phyloP scores from a whole-genome alignment of 2,888 invertebrate genomes.

The Sinotaia quadrata region DNA sequence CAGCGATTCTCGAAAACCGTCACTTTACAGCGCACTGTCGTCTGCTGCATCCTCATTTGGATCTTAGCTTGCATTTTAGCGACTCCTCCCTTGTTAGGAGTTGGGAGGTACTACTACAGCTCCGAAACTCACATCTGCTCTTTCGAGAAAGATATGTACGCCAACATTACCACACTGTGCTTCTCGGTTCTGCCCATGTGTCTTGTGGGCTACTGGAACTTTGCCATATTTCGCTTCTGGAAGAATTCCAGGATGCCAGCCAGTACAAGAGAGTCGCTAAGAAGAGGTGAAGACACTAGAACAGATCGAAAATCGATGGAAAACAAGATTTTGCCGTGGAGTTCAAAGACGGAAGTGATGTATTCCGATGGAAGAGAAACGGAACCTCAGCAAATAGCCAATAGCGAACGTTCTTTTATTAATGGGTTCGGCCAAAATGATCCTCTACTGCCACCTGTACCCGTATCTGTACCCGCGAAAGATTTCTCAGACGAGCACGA shows the following conservation, averaged over 20 bases:
- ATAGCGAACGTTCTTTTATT: too few relatives aligned
- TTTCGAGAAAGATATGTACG: constrained; percentile 13
- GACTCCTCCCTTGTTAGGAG: constrained; percentile 4
- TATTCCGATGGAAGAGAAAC: too few relatives aligned
- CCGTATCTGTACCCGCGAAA: too few relatives aligned
- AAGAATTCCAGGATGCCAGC: constrained; percentile 1
- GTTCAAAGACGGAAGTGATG: too few relatives aligned
- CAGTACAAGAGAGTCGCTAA: too few relatives aligned
- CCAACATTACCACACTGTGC: background rate
- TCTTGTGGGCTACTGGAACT: constrained; percentile 20
- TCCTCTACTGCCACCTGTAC: too few relatives aligned
- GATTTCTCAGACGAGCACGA: too few relatives aligned
- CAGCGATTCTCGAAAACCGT: constrained; percentile 16
- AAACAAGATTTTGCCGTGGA: too few relatives aligned
- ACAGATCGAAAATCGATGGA: too few relatives aligned
- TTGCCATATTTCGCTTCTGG: constrained; percentile 23
- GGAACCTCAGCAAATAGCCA: too few relatives aligned
- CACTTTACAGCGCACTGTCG: constrained; percentile 12
- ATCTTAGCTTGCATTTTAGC: constrained; percentile 2
- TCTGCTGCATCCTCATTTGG: constrained; percentile 13
- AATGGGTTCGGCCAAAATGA: too few relatives aligned
- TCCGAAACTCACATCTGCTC: constrained; percentile 19
- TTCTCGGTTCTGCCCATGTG: constrained; percentile 13
- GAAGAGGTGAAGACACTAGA: too few relatives aligned
- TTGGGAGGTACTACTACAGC: constrained; percentile 17